Evolutionary conservation across 2,113 vertebrate species (phyloP).

Genomic region (Hirundichthys speculiger): DNA sequence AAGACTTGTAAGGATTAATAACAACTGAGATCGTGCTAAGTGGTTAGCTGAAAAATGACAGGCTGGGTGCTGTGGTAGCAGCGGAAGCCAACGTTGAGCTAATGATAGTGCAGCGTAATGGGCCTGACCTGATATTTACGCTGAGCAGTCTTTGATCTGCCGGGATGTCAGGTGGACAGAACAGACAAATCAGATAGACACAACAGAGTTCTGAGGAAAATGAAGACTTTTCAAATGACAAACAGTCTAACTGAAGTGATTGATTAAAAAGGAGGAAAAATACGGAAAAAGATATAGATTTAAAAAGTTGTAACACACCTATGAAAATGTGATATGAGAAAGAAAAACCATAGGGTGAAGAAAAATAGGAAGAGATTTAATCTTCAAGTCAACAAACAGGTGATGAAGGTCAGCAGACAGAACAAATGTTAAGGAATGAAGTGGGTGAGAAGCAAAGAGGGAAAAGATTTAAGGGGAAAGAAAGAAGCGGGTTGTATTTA

Average conservation of each 20-base stretch:
- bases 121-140: conserved; percentile 78
- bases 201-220: not conserved
- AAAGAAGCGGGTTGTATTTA: conserved; percentile 65
- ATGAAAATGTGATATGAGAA: conserved; percentile 24
- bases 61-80: conserved; percentile 43
- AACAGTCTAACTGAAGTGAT: too few species aligned
- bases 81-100: conserved; percentile 73
- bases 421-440: conserved; percentile 58
- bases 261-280: not conserved
- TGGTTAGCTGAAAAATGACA: conserved; percentile 70
- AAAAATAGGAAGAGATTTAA: conserved; percentile 41
- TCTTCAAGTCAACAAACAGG: conserved; percentile 54
- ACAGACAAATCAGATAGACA: conserved; percentile 43
- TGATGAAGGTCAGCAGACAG: conserved; percentile 60
- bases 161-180: conserved; percentile 42
- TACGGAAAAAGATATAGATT: not conserved
- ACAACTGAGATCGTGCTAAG: conserved; percentile 46
- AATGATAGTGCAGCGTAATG: conserved; percentile 73
- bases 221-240: too few species aligned
- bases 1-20: conserved; percentile 54
- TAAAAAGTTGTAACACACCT: not conserved
- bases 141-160: conserved; percentile 67
- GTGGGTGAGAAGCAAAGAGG: conserved; percentile 46
- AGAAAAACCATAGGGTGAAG: conserved; percentile 25
- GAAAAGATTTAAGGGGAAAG: conserved; percentile 60